Percentiles rank a stretch among this genome's conserved stretches.
phyloP scores from a whole-genome alignment of 53 echinoderm and acorn worm genomes.

The Apostichopus leukothele region DNA sequence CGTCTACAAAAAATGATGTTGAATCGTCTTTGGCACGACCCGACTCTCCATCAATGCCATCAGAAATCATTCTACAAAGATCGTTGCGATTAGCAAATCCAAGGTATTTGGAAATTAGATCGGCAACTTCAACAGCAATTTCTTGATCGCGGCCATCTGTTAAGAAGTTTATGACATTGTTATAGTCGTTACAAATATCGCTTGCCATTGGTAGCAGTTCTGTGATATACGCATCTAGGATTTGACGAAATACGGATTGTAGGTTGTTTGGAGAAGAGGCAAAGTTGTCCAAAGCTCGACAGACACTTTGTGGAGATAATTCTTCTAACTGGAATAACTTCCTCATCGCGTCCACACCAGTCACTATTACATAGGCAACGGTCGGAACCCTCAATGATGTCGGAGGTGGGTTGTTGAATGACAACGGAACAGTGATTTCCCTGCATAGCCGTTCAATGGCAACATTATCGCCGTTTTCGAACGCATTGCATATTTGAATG shows the following conservation, averaged over 20 bases:
- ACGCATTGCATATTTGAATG: neutral
- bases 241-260: neutral
- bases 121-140: neutral
- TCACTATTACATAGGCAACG: neutral
- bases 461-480: neutral
- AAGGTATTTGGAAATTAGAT: neutral
- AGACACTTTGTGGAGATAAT: neutral
- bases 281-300: neutral
- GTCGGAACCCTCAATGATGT: neutral
- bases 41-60: neutral
- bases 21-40: neutral
- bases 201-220: neutral
- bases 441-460: neutral
- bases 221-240: neutral
- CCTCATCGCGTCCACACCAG: neutral
- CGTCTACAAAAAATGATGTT: neutral
- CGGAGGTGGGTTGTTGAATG: neutral
- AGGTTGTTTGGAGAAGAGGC: neutral
- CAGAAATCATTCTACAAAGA: neutral
- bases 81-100: neutral
- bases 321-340: neutral
- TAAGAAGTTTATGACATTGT: neutral
- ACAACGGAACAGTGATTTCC: neutral
- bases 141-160: neutral
- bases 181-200: neutral